Percentiles rank a stretch among this genome's conserved stretches.
Evolutionary conservation across 2,888 invertebrate genomes (phyloP).

Genomic region (Ophion ellenae): DNA sequence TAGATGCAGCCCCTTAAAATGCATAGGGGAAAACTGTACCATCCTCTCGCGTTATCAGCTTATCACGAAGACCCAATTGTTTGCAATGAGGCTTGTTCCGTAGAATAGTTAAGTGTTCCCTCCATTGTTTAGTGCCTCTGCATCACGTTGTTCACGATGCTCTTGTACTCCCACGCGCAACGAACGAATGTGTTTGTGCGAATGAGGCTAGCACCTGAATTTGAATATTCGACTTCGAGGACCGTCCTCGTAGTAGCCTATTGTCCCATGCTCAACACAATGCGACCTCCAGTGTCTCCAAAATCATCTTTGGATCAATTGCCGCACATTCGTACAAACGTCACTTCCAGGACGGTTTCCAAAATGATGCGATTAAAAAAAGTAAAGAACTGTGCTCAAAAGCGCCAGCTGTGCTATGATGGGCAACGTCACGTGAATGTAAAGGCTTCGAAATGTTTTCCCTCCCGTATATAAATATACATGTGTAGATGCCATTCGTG

Average conservation of each 20-base stretch:
- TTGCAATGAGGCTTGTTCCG: slow-evolving; percentile 59
- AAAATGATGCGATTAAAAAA: neutral
- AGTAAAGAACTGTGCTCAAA: neutral
- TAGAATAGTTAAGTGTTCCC: slow-evolving; percentile 53
- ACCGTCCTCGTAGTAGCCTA: neutral
- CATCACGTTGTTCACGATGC: slow-evolving; percentile 9
- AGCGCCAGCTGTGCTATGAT: neutral
- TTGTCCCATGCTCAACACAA: too few relatives aligned
- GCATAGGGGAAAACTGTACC: neutral
- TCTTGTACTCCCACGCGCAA: slow-evolving; percentile 25
- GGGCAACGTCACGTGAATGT: neutral
- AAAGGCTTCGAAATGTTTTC: neutral
- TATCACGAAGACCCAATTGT: slow-evolving; percentile 59
- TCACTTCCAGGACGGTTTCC: neutral
- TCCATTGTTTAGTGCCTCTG: slow-evolving; percentile 46
- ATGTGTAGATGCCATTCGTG: slow-evolving; percentile 35
- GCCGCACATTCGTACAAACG: neutral
- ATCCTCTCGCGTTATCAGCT: slow-evolving; percentile 43
- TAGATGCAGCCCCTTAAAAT: neutral
- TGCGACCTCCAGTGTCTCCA: too few relatives aligned
- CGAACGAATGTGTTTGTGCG: slow-evolving; percentile 45
- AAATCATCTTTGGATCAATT: too few relatives aligned
- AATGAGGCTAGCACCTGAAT: slow-evolving; percentile 41
- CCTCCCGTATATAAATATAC: neutral
- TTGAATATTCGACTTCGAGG: neutral